Evolutionary conservation across 1,140 invertebrate species (phyloP).

Genomic region (Apocrypta bakeri): DNA sequence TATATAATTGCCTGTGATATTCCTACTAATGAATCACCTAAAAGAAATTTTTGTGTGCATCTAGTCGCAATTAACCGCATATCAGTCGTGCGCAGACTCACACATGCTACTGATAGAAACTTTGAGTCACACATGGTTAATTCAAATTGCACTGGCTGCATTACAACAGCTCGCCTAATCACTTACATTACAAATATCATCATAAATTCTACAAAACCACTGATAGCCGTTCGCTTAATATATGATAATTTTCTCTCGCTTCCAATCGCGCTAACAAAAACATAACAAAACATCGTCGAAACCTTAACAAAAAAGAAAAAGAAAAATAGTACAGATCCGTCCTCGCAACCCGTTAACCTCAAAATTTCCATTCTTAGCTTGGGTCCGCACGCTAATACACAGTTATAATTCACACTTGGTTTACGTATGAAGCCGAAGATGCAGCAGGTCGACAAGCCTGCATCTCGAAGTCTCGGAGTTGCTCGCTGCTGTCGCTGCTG

Average conservation of each 20-base stretch:
- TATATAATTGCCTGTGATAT: conserved; percentile 3
- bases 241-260: neutral
- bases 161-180: neutral
- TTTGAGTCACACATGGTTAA: neutral
- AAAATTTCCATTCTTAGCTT: neutral
- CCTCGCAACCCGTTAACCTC: neutral
- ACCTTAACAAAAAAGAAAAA: neutral
- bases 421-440: conserved; percentile 32
- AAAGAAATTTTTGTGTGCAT: conserved; percentile 37
- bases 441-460: neutral
- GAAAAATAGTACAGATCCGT: neutral
- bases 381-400: neutral
- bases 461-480: neutral
- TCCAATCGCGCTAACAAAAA: neutral
- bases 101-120: neutral
- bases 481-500: neutral
- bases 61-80: neutral
- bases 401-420: conserved; percentile 31
- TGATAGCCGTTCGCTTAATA: neutral
- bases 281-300: neutral
- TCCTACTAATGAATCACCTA: conserved; percentile 10
- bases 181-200: neutral
- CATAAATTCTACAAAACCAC: neutral
- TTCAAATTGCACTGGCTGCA: neutral
- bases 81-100: neutral